Percentiles rank a stretch among this genome's conserved stretches.
Evolutionary conservation across 1,140 invertebrate genomes (phyloP).

Genomic region (Psilanteris sp.): DNA sequence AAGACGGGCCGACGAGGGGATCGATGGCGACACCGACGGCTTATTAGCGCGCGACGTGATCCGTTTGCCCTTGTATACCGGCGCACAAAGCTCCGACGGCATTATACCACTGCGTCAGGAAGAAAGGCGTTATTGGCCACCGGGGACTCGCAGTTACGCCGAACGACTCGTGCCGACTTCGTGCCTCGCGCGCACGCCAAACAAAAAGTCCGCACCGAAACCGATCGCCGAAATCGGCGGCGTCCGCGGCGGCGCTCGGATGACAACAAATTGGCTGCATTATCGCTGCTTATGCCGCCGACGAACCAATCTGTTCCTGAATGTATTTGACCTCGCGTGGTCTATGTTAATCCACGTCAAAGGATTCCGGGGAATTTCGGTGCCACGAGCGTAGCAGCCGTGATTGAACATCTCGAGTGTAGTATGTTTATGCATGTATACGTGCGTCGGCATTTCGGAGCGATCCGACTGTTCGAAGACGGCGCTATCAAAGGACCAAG

Average conservation of each 20-base stretch:
- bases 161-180: no score
- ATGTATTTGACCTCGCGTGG: conserved; percentile 31
- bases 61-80: conserved; percentile 79
- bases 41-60: conserved; percentile 72
- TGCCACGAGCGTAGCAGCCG: conserved; percentile 53
- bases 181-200: no score
- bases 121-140: conserved; percentile 78
- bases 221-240: no score
- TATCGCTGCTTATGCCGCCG: no score
- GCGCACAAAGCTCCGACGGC: conserved; percentile 75
- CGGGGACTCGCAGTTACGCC: conserved; percentile 73
- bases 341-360: conserved; percentile 41
- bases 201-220: no score
- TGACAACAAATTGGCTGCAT: no score
- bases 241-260: no score
- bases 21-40: conserved; percentile 48
- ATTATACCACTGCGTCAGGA: conserved; percentile 76
- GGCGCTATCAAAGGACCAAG: conserved; percentile 33
- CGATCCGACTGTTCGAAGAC: conserved; percentile 35
- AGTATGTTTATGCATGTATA: conserved; percentile 52
- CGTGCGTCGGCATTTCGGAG: conserved; percentile 28
- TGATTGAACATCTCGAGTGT: conserved; percentile 57
- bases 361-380: conserved; percentile 63
- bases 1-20: conserved; percentile 25
- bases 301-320: conserved; percentile 37